Percentiles rank a stretch among this genome's conserved stretches.
Evolutionary conservation across 2,113 vertebrate genomes (phyloP).

Genomic region (Pantherophis guttatus): DNA sequence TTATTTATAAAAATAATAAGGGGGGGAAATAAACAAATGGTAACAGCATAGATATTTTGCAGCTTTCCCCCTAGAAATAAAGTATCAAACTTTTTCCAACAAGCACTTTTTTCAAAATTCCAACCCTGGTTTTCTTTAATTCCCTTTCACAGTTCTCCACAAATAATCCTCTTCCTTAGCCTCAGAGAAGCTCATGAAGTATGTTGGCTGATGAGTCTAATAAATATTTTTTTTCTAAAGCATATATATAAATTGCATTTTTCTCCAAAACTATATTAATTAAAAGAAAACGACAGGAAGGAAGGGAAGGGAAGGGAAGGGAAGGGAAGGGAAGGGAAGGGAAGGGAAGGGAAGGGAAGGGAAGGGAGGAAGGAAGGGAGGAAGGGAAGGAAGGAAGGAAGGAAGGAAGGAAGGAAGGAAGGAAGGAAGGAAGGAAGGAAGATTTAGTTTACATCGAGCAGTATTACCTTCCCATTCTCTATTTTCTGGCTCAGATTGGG

Average conservation of each 20-base stretch:
- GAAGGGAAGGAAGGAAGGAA: background rate
- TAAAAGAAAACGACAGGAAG: background rate
- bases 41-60: background rate
- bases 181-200: background rate
- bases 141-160: background rate
- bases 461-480: slow-evolving; percentile 69
- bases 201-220: background rate
- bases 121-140: background rate
- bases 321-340: too few relatives aligned
- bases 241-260: background rate
- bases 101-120: background rate
- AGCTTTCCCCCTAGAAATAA: background rate
- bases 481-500: slow-evolving; percentile 72
- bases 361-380: background rate
- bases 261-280: background rate
- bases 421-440: background rate
- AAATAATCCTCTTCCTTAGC: background rate
- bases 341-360: too few relatives aligned
- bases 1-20: background rate
- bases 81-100: background rate
- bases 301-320: background rate
- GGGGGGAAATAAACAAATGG: background rate
- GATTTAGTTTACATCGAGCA: slow-evolving; percentile 57
- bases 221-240: background rate
- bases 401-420: background rate